phyloP scores from a whole-genome alignment of 2,888 invertebrate species.

The Reticulitermes lucifugus region DNA sequence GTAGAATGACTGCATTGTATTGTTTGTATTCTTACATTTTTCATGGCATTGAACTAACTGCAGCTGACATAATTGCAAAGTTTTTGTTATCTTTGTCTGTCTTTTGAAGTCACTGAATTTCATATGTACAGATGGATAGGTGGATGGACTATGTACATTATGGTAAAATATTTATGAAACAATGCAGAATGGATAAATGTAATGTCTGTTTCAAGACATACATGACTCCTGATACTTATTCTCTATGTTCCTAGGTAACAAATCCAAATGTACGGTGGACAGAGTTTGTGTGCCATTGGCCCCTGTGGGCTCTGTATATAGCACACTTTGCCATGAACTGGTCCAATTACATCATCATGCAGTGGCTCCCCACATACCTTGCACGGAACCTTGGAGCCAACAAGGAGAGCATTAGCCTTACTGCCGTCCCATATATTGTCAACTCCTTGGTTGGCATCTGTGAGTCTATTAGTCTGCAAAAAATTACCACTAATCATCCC shows the following conservation, averaged over 20 bases:
- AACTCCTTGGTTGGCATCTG: slow-evolving; percentile 78
- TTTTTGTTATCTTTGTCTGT: too few relatives aligned
- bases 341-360: slow-evolving; percentile 84
- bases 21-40: too few relatives aligned
- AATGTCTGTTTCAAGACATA: neutral
- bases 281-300: slow-evolving; percentile 75
- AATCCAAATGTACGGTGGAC: slow-evolving; percentile 72
- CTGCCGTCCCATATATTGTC: slow-evolving; percentile 79
- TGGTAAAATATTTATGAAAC: neutral
- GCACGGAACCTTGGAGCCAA: slow-evolving; percentile 73
- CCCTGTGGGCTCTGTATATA: slow-evolving; percentile 78
- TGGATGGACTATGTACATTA: neutral
- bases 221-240: neutral
- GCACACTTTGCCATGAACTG: slow-evolving; percentile 86
- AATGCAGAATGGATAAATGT: neutral
- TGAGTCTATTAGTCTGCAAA: slow-evolving; percentile 60
- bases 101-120: too few relatives aligned
- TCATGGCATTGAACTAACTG: too few relatives aligned
- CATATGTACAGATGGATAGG: too few relatives aligned
- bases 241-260: slow-evolving; percentile 62
- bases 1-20: too few relatives aligned
- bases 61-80: too few relatives aligned
- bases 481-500: neutral
- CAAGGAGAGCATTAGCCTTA: slow-evolving; percentile 76
- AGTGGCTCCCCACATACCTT: slow-evolving; percentile 82